Conservation (phyloP, 2,888 invertebrate genomes). For the Cacoxenus indagator region DNA sequence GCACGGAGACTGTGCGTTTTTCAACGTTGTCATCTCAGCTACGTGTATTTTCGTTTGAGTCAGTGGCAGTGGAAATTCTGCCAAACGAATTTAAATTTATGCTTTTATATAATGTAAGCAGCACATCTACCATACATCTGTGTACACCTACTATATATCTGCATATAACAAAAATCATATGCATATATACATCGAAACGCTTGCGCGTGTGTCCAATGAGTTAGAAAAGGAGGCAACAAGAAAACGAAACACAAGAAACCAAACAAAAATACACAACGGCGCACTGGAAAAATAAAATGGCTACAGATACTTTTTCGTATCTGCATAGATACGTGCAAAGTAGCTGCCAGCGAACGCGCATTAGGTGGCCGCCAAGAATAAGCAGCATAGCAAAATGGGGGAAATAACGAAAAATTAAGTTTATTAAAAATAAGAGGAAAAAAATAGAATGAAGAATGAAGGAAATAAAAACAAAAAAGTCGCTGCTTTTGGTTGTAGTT, state of each 20-base stretch:
- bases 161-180: neutral
- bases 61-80: too few species aligned
- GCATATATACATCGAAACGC: neutral
- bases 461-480: too few species aligned
- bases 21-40: neutral
- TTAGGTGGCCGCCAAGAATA: neutral
- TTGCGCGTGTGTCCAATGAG: neutral
- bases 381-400: neutral
- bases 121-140: neutral
- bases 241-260: neutral
- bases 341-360: neutral
- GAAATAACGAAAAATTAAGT: neutral
- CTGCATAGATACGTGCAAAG: neutral
- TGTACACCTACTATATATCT: neutral
- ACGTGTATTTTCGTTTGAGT: neutral
- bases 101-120: too few species aligned
- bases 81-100: too few species aligned
- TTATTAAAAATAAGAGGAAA: too few species aligned
- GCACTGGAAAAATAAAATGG: neutral
- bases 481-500: too few species aligned
- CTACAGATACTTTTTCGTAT: neutral
- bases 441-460: too few species aligned
- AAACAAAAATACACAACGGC: neutral
- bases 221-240: neutral
- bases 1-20: neutral